Base-by-base conservation (phyloP, 2,888 invertebrate genomes). In the Liodrosophila aerea region DNA sequence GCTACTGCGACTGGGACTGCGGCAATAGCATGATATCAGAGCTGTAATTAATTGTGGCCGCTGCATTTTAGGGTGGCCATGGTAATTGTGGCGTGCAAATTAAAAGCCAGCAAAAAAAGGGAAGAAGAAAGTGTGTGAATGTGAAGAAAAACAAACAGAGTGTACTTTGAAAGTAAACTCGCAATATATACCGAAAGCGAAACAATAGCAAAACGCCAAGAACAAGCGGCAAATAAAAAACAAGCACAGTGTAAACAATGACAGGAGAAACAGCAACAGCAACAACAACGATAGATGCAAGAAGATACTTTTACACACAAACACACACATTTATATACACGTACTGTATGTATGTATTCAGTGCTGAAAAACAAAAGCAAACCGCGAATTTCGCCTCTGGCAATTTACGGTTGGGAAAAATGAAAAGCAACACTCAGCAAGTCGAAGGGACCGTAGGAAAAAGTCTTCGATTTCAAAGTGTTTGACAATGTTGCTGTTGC, bases 11-110 rank as follows among this genome's bases (percentile, higher is more conserved):
- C 46, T 15, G 41, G 13, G 36, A 31, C 66, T 39, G 57, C 40
- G 49, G 57, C 56, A 29, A 13, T 12, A 7, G 63, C 76, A 64
- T 74, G 81, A 86, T 81, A 81, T 81, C 81, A 68, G 78, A 60
- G 72, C 78, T 60, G 86, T 86, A 81, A 81, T 81, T 81, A 81
- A 86, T 81, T 86, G 81, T 72, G 86, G 81, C 72, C 78, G 85
- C 77, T 85, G 84, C 84, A 84, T 81, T 83, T 84, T 64, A 52
- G 84, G 86, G 80, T 67, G 86, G 82, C 81, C 77, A 70, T 84
- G 85, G 80, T 76, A 80, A 80, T 80, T 80, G 86, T 80, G 86
- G 80, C 86, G 84, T 85, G 78, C 84, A 86, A 86, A 81, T 81
- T 81, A 81, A 81, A 84, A 81, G 78, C 72, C 74, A 84, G 77